phyloP scores from a whole-genome alignment of 2,797 vertebrate genomes.

The Anniella stebbinsi region DNA sequence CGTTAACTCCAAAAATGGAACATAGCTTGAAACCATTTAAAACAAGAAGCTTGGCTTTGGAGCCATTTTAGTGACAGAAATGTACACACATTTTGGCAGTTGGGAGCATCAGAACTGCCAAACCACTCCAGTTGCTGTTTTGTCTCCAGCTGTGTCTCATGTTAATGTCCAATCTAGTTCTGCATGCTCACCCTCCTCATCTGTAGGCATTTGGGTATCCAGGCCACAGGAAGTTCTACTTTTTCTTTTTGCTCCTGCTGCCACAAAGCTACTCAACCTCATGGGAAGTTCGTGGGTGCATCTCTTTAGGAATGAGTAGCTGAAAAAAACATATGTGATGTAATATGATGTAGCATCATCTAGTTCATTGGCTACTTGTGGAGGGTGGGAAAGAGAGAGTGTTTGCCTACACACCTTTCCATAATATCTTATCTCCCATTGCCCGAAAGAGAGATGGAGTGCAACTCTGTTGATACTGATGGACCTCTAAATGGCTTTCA shows the following conservation, averaged over 20 bases:
- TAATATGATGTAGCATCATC: no score
- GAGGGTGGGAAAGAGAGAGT: not conserved
- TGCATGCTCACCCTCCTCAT: slow-evolving; percentile 22
- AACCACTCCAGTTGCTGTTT: slow-evolving; percentile 16
- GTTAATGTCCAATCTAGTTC: slow-evolving; percentile 14
- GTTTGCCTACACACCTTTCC: not conserved
- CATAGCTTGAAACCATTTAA: slow-evolving; percentile 1
- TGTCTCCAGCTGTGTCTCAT: not conserved
- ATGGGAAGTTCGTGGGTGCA: not conserved
- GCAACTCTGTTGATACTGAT: not conserved
- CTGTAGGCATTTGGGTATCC: slow-evolving; percentile 22
- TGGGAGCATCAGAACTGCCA: slow-evolving; percentile 31
- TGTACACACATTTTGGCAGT: slow-evolving; percentile 3
- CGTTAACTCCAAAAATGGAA: slow-evolving; percentile 8
- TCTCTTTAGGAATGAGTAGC: not conserved
- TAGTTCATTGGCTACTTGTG: not conserved
- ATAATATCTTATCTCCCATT: not conserved
- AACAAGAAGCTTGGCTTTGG: slow-evolving; percentile 3
- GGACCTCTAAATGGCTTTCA: not conserved
- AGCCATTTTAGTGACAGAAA: slow-evolving; percentile 30
- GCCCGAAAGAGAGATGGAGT: not conserved
- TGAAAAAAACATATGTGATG: not conserved
- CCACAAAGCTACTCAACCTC: not conserved
- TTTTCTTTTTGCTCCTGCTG: not conserved
- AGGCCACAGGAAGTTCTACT: not conserved